Conservation (phyloP, 2,888 invertebrate genomes). For the Tyria jacobaeae region DNA sequence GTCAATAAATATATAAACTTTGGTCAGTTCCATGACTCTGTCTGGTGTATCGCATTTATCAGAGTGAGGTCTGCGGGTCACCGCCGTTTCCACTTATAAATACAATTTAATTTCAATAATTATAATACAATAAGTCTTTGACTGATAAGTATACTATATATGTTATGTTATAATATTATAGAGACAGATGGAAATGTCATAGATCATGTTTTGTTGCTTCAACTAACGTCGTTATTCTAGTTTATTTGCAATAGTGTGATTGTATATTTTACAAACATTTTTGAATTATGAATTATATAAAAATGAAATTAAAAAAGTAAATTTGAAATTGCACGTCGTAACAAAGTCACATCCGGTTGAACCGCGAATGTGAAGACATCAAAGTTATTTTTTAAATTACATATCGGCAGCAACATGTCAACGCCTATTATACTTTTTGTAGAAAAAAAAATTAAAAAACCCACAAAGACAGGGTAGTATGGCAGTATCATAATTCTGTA, state of each 20-base stretch:
- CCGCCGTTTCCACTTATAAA: conserved; percentile 75
- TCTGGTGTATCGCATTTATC: conserved; percentile 67
- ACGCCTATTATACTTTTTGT: conserved; percentile 79
- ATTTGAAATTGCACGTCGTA: conserved; percentile 68
- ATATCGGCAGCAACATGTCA: conserved; percentile 79
- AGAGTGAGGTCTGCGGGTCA: conserved; percentile 67
- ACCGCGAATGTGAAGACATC: conserved; percentile 68
- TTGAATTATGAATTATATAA: conserved; percentile 21
- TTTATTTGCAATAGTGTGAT: not conserved
- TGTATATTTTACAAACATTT: not conserved
- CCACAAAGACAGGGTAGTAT: conserved; percentile 78
- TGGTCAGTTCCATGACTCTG: conserved; percentile 82
- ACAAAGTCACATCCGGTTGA: conserved; percentile 75
- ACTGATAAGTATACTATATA: conserved; percentile 67
- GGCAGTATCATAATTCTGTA: conserved; percentile 81
- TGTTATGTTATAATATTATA: conserved; percentile 39
- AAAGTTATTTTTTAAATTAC: conserved; percentile 71
- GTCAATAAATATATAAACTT: conserved; percentile 64
- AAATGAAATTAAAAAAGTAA: conserved; percentile 62
- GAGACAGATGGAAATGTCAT: conserved; percentile 56
- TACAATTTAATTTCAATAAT: conserved; percentile 84
- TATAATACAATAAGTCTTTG: conserved; percentile 80
- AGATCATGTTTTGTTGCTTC: conserved; percentile 12
- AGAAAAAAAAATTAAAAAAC: conserved; percentile 56
- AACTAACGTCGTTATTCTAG: not conserved